phyloP scores from a whole-genome alignment of 2,113 vertebrate genomes.

The Tauraco erythrolophus region DNA sequence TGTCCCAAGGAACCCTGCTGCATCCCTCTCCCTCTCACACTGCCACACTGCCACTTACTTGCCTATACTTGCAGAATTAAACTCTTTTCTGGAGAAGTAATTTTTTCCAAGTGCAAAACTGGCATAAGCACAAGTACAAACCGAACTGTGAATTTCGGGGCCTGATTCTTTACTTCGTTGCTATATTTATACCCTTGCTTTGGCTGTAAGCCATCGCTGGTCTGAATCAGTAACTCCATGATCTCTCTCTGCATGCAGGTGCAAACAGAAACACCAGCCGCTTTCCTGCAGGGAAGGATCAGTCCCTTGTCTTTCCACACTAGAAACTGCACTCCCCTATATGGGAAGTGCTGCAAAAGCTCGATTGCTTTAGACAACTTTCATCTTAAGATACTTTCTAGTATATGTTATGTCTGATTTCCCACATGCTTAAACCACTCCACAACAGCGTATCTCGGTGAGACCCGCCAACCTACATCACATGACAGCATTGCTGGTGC shows the following conservation, averaged over 20 bases:
- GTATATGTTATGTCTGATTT: neutral
- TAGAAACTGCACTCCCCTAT: neutral
- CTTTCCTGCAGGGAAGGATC: neutral
- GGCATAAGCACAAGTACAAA: neutral
- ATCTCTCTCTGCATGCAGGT: neutral
- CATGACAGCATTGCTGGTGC: neutral
- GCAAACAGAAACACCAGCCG: neutral
- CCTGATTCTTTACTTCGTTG: neutral
- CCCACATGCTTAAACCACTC: neutral
- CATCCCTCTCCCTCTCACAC: neutral
- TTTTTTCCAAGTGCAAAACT: neutral
- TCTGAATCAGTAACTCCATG: neutral
- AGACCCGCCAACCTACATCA: neutral
- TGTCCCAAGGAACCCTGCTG: neutral
- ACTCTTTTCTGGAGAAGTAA: neutral
- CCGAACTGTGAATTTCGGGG: neutral
- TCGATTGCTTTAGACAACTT: neutral
- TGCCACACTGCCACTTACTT: neutral
- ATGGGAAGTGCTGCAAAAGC: neutral
- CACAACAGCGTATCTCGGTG: neutral
- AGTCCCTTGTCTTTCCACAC: neutral
- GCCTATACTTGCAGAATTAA: neutral
- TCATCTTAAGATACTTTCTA: neutral
- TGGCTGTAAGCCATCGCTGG: neutral
- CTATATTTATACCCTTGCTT: neutral